These are phyloP conservation scores for Clepsis dumicolana DNA, from an alignment of 2,888 invertebrate genomes.

Conservation along the genomic window DNA sequence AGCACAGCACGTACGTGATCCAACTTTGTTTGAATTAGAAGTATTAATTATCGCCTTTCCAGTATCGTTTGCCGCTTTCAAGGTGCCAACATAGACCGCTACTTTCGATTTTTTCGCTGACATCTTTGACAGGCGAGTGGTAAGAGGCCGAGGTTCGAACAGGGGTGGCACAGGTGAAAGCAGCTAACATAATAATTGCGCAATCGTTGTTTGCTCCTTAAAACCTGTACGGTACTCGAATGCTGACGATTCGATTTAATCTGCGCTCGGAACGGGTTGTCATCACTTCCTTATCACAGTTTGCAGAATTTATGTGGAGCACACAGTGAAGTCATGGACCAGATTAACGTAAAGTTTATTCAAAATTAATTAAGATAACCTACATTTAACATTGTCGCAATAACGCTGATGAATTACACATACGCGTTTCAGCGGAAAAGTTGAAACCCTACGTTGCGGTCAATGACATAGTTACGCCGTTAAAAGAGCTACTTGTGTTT, in stretches of 20 bases:
- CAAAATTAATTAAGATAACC: conserved; percentile 13
- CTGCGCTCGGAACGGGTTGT: conserved; percentile 17
- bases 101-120: conserved; percentile 46
- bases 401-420: background rate
- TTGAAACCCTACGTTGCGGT: background rate
- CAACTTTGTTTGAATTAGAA: conserved; percentile 57
- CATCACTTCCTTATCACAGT: conserved; percentile 52
- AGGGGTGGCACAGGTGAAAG: conserved; percentile 65
- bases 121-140: conserved; percentile 54
- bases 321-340: conserved; percentile 67
- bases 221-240: conserved; percentile 44
- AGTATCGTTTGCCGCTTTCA: conserved; percentile 54
- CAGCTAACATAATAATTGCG: conserved; percentile 51
- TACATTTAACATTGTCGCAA: conserved; percentile 8
- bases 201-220: conserved; percentile 56
- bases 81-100: conserved; percentile 40
- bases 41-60: conserved; percentile 69
- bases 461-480: conserved; percentile 18
- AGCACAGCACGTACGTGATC: conserved; percentile 48
- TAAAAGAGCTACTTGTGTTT: background rate
- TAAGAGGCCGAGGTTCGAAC: conserved; percentile 55
- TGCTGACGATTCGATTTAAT: conserved; percentile 25
- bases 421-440: background rate
- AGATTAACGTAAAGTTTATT: conserved; percentile 54
- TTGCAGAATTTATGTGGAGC: conserved; percentile 48